Percentiles rank a stretch among this genome's conserved stretches.
These are phyloP conservation scores for Lithobates pipiens DNA, from an alignment of 2,797 vertebrate genomes.

Conservation along the genomic window DNA sequence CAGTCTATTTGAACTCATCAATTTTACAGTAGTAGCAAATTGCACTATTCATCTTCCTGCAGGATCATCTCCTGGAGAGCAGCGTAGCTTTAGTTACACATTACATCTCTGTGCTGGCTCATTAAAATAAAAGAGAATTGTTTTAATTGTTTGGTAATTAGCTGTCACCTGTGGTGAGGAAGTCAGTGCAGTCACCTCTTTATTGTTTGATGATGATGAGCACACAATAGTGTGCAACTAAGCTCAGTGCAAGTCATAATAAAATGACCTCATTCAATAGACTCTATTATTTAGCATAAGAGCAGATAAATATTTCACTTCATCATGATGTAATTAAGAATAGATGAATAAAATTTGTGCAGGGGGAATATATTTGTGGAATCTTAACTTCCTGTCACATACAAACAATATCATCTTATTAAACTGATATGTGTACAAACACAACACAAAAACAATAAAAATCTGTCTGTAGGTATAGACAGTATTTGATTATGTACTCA, in stretches of 20 bases:
- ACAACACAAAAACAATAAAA: too few species aligned
- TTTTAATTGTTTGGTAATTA: slow-evolving; percentile 46
- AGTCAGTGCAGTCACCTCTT: slow-evolving; percentile 32
- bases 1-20: slow-evolving; percentile 18
- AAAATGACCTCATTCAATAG: neutral
- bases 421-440: too few species aligned
- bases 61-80: slow-evolving; percentile 42
- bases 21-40: slow-evolving; percentile 46
- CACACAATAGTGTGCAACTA: neutral
- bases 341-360: neutral
- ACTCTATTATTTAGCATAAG: neutral
- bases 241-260: neutral
- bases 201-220: slow-evolving; percentile 17
- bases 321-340: neutral
- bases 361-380: neutral
- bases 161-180: slow-evolving; percentile 47
- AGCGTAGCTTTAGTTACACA: slow-evolving; percentile 39
- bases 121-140: slow-evolving; percentile 46
- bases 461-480: too few species aligned
- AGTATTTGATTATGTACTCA: too few species aligned
- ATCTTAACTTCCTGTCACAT: neutral
- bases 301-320: neutral
- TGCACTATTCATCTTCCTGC: slow-evolving; percentile 43
- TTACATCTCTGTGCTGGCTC: slow-evolving; percentile 41
- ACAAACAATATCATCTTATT: too few species aligned